A percentile compares a stretch with the other conserved stretches of the same genome.
phyloP scores from a whole-genome alignment of 2,113 vertebrate species.

The Micronycteris hirsuta region DNA sequence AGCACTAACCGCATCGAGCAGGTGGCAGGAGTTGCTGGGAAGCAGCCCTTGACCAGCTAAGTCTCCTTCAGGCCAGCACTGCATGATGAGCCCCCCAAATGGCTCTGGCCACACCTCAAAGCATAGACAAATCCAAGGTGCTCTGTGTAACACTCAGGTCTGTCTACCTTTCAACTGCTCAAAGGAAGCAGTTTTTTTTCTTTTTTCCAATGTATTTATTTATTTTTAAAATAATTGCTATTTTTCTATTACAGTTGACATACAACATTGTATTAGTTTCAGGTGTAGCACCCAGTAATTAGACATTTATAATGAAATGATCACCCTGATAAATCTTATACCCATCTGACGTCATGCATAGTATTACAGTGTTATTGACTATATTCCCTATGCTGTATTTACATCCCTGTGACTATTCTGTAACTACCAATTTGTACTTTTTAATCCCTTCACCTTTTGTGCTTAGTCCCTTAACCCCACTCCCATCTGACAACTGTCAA shows the following conservation, averaged over 20 bases:
- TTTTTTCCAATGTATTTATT: background rate
- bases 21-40: background rate
- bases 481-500: no score
- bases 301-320: no score
- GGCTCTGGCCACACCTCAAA: background rate
- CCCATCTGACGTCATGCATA: no score
- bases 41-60: background rate
- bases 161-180: background rate
- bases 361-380: no score
- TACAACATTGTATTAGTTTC: background rate
- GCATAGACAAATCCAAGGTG: background rate
- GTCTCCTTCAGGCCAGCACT: background rate
- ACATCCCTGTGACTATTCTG: no score
- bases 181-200: background rate
- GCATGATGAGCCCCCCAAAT: background rate
- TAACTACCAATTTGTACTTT: no score
- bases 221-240: background rate
- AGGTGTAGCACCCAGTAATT: background rate
- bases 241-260: background rate
- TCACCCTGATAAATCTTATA: no score
- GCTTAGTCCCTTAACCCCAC: no score
- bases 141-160: background rate
- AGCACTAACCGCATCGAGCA: fast-evolving
- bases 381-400: no score
- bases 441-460: no score